These are phyloP conservation scores for Spea bombifrons DNA, from an alignment of 2,113 vertebrate species.

Conservation along the genomic window DNA sequence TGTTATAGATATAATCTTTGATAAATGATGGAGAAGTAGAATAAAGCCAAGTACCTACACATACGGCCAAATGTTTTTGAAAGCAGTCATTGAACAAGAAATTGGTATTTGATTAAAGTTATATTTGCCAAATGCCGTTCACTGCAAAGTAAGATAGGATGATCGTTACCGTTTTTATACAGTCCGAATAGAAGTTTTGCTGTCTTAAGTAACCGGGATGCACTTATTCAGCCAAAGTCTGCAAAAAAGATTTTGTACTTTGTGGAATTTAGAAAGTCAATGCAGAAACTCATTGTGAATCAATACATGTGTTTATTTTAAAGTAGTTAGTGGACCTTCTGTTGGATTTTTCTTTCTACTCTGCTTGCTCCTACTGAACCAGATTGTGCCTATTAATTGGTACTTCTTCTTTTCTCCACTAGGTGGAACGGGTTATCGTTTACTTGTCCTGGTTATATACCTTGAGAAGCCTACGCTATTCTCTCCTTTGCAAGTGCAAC, in stretches of 20 bases:
- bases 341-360: no score
- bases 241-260: background rate
- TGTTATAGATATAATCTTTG: conserved; percentile 35
- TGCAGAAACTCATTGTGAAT: background rate
- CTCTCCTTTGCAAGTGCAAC: no score
- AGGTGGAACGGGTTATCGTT: no score
- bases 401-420: no score
- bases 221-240: background rate
- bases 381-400: no score
- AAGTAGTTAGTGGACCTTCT: no score
- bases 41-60: conserved; percentile 27
- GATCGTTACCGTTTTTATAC: background rate
- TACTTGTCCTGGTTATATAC: no score
- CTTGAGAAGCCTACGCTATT: no score
- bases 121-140: conserved; percentile 31
- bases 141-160: conserved; percentile 5
- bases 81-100: conserved; percentile 35
- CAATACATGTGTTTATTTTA: no score
- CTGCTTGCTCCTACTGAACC: no score
- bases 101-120: conserved; percentile 29
- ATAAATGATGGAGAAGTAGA: conserved; percentile 35
- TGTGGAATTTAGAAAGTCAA: background rate
- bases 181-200: background rate
- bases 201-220: background rate
- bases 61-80: conserved; percentile 28